Evolutionary conservation across 2,113 vertebrate genomes (phyloP).

Genomic region (Pseudopodoces humilis): DNA sequence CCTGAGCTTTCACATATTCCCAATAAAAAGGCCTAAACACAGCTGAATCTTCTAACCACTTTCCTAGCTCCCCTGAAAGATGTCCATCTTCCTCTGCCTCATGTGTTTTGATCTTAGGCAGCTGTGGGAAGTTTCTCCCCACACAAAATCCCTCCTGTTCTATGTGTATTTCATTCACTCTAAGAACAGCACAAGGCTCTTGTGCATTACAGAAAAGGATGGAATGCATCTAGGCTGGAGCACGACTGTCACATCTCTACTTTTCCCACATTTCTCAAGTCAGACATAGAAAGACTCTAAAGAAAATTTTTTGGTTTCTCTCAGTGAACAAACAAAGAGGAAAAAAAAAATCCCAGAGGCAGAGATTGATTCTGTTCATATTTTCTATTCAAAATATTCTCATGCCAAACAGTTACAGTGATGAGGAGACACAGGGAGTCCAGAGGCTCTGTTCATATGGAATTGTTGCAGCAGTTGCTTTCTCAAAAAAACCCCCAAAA

Average conservation of each 20-base stretch:
- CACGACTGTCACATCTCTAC: not conserved
- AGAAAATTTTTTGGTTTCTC: not conserved
- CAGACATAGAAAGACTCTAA: not conserved
- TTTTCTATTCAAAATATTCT: constrained; percentile 26
- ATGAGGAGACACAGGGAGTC: not conserved
- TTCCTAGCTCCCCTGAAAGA: not conserved
- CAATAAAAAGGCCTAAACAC: not conserved
- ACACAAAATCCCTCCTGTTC: not conserved
- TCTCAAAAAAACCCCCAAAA: too few relatives aligned
- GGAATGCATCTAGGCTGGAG: not conserved
- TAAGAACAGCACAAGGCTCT: not conserved
- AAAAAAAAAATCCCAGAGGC: not conserved
- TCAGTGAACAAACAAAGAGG: not conserved
- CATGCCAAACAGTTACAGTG: not conserved
- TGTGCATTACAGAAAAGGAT: not conserved
- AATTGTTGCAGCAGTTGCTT: not conserved
- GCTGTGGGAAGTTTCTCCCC: not conserved
- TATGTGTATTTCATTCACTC: not conserved
- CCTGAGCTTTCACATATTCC: not conserved
- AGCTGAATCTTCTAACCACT: not conserved
- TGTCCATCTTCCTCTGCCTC: not conserved
- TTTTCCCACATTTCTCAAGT: not conserved
- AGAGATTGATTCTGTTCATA: not conserved
- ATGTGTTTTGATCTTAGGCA: not conserved
- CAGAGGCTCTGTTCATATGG: not conserved